These are phyloP conservation scores for Drosophila lowei DNA, from an alignment of 1,140 invertebrate genomes.

Conservation along the genomic window DNA sequence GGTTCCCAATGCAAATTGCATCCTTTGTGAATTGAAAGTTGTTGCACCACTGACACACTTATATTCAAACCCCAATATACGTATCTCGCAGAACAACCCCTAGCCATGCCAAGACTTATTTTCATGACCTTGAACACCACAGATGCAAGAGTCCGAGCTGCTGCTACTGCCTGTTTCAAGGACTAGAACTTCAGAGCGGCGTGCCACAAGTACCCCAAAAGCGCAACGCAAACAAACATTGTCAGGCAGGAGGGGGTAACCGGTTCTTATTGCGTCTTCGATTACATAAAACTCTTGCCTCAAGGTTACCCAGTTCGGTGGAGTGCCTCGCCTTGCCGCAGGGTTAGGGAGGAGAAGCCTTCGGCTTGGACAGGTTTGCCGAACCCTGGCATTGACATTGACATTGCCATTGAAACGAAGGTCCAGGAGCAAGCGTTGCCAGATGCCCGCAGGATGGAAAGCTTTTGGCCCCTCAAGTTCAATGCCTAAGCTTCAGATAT, in stretches of 20 bases:
- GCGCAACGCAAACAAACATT: conserved; percentile 26
- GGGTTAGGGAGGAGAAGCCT: not conserved
- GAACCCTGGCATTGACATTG: conserved; percentile 54
- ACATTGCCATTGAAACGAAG: conserved; percentile 46
- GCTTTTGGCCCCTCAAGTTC: conserved; percentile 34
- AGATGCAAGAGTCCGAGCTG: too few species aligned
- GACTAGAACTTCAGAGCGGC: conserved; percentile 34
- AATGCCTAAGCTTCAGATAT: conserved; percentile 36
- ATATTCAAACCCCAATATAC: conserved; percentile 27
- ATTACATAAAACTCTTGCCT: conserved; percentile 41
- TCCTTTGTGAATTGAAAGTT: conserved; percentile 13
- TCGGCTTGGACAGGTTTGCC: conserved; percentile 58
- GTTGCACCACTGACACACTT: conserved; percentile 67
- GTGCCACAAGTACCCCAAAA: not conserved
- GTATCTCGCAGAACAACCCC: conserved; percentile 1
- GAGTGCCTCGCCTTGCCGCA: conserved; percentile 3
- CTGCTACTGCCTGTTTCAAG: conserved; percentile 19
- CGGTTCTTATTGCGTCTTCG: conserved; percentile 67
- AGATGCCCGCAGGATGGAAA: conserved; percentile 23
- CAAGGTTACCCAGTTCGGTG: conserved; percentile 69
- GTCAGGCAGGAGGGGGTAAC: conserved; percentile 36
- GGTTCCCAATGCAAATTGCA: conserved; percentile 9
- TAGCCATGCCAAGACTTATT: not conserved
- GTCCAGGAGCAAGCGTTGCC: conserved; percentile 6
- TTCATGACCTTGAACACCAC: conserved; percentile 46